Evolutionary conservation across 2,113 vertebrate genomes (phyloP).

Genomic region (Siniperca chuatsi): DNA sequence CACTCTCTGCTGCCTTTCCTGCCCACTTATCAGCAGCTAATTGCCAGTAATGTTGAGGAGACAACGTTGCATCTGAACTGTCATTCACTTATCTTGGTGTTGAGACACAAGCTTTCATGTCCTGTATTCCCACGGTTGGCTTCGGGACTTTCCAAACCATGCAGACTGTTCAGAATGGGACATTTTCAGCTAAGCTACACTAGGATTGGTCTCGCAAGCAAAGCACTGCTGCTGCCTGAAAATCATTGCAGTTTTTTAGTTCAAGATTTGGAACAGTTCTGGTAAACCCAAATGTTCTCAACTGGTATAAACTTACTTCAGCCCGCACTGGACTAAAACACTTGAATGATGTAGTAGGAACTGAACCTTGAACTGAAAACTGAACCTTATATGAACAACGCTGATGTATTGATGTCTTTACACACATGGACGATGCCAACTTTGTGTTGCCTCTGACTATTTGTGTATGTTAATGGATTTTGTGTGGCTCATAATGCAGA

Average conservation of each 20-base stretch:
- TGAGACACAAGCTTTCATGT: conserved; percentile 71
- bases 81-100: conserved; percentile 72
- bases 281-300: neutral
- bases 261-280: conserved; percentile 1
- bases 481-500: neutral
- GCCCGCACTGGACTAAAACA: neutral
- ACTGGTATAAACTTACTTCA: neutral
- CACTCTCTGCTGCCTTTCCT: conserved; percentile 79
- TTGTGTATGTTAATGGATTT: neutral
- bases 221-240: neutral
- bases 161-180: conserved; percentile 21
- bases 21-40: conserved; percentile 78
- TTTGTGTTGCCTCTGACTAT: neutral
- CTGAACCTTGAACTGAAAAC: too few relatives aligned
- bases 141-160: conserved; percentile 66
- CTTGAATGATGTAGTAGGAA: neutral
- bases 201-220: conserved; percentile 5
- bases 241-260: neutral
- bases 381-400: too few relatives aligned
- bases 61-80: conserved; percentile 65
- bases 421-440: neutral
- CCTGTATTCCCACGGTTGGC: conserved; percentile 66
- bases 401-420: neutral
- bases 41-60: conserved; percentile 75
- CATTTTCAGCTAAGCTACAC: conserved; percentile 15